Base-by-base conservation (phyloP, 2,888 invertebrate species). In the Spilosoma lubricipeda region DNA sequence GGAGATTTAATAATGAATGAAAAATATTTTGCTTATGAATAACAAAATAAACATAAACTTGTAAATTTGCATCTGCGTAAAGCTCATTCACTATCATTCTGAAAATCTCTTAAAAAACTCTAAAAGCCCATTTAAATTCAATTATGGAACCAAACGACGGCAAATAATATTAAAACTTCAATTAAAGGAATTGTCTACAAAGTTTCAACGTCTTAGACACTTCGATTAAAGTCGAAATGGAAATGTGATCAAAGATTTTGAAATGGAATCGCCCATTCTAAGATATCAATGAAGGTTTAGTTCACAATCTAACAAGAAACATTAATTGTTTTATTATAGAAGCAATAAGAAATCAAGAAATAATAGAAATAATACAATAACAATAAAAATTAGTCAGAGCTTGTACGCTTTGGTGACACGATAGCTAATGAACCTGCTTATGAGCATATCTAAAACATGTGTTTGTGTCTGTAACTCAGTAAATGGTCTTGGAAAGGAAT, bases 81-180 rank as follows among this genome's bases (percentile, higher is more conserved):
- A 56, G 11, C n/a, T n/a, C n/a, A 56, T 11, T 56, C 56, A 56
- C 27, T 13, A 59, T 18, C 30, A 65, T 63, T 73, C 73, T 42
- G 52, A 73, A 33, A 69, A 72, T 73, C 73, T 69, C 77, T 77
- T 76, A 76, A 30, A 56, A 72, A 70, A 56, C 78, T 79, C 79
- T 84, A 23, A 64, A 83, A 75, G 80, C 74, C 75, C 76, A 84
- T 79, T 82, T 78, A 74, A 82, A 78, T 77, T 79, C 39, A 52
- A 73, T 78, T 80, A 78, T 77, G 74, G 66, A 72, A 39, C 36
- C 39, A 73, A 84, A 80, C 78, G 72, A 70, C 83, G 86, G 85
- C 86, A 86, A 88, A 89, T 88, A 89, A 86, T 85, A 81, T 81
- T 76, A 79, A 86, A 89, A 87, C 81, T 89, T 86, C 81, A 89